Percentiles rank a stretch among this genome's conserved stretches.
Evolutionary conservation across 2,888 invertebrate species (phyloP).

Genomic region (Apamea monoglypha): DNA sequence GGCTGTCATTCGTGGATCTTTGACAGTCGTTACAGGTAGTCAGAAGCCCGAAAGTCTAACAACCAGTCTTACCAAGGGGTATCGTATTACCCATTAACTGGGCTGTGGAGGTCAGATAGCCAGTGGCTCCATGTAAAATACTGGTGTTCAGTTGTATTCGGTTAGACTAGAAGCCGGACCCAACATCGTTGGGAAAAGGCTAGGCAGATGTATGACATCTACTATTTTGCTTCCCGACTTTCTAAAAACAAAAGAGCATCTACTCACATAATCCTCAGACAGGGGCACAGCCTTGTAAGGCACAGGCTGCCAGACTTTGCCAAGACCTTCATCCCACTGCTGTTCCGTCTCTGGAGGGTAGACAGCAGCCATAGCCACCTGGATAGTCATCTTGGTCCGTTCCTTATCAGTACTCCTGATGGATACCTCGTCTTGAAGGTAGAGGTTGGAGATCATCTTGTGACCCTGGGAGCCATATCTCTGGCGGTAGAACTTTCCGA

Average conservation of each 20-base stretch:
- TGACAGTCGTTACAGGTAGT: no score
- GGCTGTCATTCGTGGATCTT: no score
- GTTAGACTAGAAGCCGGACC: no score
- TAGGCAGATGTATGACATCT: no score
- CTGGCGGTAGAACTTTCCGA: slow-evolving; percentile 81
- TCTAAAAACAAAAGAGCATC: not conserved
- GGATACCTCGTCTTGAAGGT: slow-evolving; percentile 78
- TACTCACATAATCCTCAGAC: slow-evolving; percentile 84
- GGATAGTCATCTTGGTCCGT: slow-evolving; percentile 85
- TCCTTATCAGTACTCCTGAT: slow-evolving; percentile 86
- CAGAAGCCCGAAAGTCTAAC: no score
- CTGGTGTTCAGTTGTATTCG: no score
- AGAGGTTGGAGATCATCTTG: slow-evolving; percentile 79
- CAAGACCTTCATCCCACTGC: slow-evolving; percentile 84
- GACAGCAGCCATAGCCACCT: slow-evolving; percentile 83
- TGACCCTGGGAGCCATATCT: slow-evolving; percentile 78
- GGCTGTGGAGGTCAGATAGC: no score
- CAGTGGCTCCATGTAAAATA: no score
- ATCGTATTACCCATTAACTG: no score
- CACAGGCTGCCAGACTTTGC: slow-evolving; percentile 86
- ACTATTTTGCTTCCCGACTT: no score
- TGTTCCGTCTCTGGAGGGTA: slow-evolving; percentile 84
- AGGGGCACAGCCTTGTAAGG: slow-evolving; percentile 83
- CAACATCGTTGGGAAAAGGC: no score
- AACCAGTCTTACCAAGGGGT: no score